Evolutionary conservation across 2,888 invertebrate genomes (phyloP).

Genomic region (Dromius quadrimaculatus): DNA sequence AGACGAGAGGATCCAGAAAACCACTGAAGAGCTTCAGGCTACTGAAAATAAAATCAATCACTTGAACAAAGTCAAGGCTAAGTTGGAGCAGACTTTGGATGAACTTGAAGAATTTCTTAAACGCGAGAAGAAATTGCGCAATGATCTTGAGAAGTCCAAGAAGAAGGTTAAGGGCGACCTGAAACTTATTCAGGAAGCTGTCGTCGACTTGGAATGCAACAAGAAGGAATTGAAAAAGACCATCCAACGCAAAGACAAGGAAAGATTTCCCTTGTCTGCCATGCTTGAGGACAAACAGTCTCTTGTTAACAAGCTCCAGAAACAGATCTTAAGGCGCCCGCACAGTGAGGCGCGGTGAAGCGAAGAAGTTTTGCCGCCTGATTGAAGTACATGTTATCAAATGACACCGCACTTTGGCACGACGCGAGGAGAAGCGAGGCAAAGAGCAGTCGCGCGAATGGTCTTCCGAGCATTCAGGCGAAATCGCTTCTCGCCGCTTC

Average conservation of each 20-base stretch:
- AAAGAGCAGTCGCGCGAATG: too few species aligned
- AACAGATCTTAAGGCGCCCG: too few species aligned
- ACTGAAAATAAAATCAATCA: conserved; percentile 99
- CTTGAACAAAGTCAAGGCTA: conserved; percentile 99
- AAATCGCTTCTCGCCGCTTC: too few species aligned
- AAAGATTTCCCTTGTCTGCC: conserved; percentile 94
- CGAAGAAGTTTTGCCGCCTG: too few species aligned
- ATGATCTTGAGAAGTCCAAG: conserved; percentile 98
- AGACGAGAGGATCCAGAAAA: conserved; percentile 94
- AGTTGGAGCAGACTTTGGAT: conserved; percentile 98
- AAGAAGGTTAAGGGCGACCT: conserved; percentile 99
- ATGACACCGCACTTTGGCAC: too few species aligned
- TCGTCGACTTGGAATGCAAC: conserved; percentile 96
- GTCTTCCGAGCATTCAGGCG: too few species aligned
- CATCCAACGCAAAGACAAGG: conserved; percentile 99
- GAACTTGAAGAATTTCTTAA: conserved; percentile 98
- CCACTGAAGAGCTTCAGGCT: conserved; percentile 93
- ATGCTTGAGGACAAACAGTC: conserved; percentile 99
- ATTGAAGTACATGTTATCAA: too few species aligned
- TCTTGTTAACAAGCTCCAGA: conserved; percentile 95
- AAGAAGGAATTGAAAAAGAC: conserved; percentile 98
- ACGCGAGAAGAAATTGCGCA: conserved; percentile 98
- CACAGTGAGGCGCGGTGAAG: too few species aligned
- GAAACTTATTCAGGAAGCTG: conserved; percentile 98
- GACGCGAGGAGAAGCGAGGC: too few species aligned